A percentile compares a stretch with the other conserved stretches of the same genome.
These are phyloP conservation scores for Virgularia gustaviana DNA, from an alignment of 92 coral and sea anemone species.

Conservation along the genomic window DNA sequence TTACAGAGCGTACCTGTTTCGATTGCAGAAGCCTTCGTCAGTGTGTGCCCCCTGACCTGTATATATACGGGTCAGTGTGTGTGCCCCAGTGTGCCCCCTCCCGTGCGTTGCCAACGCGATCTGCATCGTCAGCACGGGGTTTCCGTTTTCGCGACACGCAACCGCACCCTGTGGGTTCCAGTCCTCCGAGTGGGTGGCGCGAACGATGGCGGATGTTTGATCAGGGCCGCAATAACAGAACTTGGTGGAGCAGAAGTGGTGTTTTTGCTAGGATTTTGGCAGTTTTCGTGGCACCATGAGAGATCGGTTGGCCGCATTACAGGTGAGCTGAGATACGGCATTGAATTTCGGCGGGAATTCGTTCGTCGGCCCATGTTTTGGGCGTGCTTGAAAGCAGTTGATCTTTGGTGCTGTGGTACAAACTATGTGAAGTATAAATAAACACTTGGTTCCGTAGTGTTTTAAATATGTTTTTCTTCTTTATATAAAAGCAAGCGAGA, in stretches of 20 bases:
- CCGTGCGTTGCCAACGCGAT: too few relatives aligned
- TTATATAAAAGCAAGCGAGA: constrained; percentile 10
- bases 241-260: background rate
- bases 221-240: background rate
- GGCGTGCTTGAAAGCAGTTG: background rate
- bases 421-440: too few relatives aligned
- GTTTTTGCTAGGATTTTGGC: background rate
- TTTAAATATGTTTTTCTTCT: background rate
- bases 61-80: too few relatives aligned
- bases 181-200: background rate
- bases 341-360: background rate
- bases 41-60: too few relatives aligned
- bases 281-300: constrained; percentile 12
- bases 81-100: too few relatives aligned
- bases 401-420: background rate
- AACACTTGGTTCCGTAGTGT: too few relatives aligned
- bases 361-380: background rate
- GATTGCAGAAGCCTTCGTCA: too few relatives aligned
- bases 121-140: too few relatives aligned
- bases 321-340: background rate
- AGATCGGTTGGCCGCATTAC: constrained; percentile 24
- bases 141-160: too few relatives aligned
- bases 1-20: too few relatives aligned
- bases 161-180: background rate
- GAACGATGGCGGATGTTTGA: constrained; percentile 33